These are phyloP conservation scores for Uloborus diversus DNA, from an alignment of 1,140 invertebrate species.

Conservation along the genomic window DNA sequence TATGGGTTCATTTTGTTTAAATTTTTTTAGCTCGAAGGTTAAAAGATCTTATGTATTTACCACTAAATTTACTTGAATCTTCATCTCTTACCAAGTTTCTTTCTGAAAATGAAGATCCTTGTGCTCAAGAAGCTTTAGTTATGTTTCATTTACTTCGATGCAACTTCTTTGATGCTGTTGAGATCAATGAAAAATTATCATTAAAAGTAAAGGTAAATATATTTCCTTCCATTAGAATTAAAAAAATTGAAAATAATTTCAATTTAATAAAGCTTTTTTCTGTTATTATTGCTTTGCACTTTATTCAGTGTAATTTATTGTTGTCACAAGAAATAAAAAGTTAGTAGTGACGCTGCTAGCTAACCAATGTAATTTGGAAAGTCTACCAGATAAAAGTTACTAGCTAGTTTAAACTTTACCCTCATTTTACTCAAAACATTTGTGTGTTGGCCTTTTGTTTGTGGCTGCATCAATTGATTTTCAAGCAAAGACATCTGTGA, in stretches of 20 bases:
- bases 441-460: too few species aligned
- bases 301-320: too few species aligned
- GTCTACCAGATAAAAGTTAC: too few species aligned
- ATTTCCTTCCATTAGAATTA: background rate
- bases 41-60: constrained; percentile 69
- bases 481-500: too few species aligned
- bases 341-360: too few species aligned
- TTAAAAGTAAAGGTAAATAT: background rate
- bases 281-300: too few species aligned
- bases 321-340: too few species aligned
- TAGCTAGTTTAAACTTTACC: too few species aligned
- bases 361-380: too few species aligned
- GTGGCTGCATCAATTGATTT: too few species aligned
- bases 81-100: constrained; percentile 70
- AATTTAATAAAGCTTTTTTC: background rate
- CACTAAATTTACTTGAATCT: constrained; percentile 70
- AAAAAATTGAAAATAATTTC: background rate
- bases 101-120: constrained; percentile 66
- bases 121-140: constrained; percentile 68
- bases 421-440: too few species aligned
- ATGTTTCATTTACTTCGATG: constrained; percentile 67
- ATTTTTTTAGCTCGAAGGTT: constrained; percentile 64
- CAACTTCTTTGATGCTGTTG: constrained; percentile 65
- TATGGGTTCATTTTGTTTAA: too few species aligned
- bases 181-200: constrained; percentile 63